Evolutionary conservation across 2,888 invertebrate genomes (phyloP).

Genomic region (Coronaproctus castanopsis): DNA sequence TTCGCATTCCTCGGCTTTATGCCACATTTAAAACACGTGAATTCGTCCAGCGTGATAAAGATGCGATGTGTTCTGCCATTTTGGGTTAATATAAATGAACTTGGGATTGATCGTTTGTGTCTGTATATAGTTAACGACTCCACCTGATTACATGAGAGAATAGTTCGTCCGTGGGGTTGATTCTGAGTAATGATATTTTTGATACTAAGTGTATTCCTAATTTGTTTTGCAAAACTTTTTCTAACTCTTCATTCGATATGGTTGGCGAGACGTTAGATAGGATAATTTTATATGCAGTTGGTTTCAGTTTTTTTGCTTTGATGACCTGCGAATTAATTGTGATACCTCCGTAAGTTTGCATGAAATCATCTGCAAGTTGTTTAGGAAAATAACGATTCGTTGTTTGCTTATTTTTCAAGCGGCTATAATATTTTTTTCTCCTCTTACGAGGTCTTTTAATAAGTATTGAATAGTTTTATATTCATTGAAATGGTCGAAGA

Average conservation of each 20-base stretch:
- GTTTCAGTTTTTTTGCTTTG: neutral
- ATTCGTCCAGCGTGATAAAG: neutral
- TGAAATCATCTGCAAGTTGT: neutral
- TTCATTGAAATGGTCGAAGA: neutral
- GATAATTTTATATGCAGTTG: neutral
- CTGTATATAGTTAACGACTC: neutral
- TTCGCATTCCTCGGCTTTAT: neutral
- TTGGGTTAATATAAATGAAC: neutral
- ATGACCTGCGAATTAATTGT: neutral
- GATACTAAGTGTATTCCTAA: neutral
- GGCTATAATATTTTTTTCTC: neutral
- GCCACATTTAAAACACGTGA: neutral
- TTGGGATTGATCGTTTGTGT: neutral
- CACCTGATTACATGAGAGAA: neutral
- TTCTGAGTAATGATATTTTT: neutral
- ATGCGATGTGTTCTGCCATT: neutral
- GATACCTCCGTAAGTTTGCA: neutral
- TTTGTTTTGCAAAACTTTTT: neutral
- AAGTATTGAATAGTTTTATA: neutral
- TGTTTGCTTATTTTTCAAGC: neutral
- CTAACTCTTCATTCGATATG: neutral
- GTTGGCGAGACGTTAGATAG: neutral
- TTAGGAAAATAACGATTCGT: neutral
- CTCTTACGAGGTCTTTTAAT: neutral
- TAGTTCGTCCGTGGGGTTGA: neutral